phyloP scores from a whole-genome alignment of 2,113 vertebrate genomes.

The Tonatia bakeri region DNA sequence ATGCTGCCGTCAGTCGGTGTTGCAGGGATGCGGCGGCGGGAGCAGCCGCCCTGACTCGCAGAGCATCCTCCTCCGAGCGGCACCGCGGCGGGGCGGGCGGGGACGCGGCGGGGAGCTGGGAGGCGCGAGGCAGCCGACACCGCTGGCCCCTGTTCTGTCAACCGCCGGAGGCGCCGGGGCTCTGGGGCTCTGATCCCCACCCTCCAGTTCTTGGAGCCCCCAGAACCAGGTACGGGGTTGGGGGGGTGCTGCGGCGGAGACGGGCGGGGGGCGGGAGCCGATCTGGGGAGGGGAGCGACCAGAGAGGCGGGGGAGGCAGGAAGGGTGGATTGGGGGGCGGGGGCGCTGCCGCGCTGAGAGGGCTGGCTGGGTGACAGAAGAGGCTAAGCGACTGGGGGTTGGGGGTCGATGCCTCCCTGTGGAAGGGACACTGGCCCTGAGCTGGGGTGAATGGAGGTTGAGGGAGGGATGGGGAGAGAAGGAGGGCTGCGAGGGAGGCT shows the following conservation, averaged over 20 bases:
- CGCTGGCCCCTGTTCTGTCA: conserved; percentile 13
- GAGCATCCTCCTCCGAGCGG: conserved; percentile 67
- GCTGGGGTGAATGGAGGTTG: conserved; percentile 37
- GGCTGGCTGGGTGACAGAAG: conserved; percentile 57
- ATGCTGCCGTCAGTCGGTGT: conserved; percentile 77
- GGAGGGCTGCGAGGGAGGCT: not conserved
- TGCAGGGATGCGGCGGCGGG: conserved; percentile 79
- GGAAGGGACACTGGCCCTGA: conserved; percentile 50
- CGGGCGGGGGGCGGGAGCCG: conserved; percentile 52
- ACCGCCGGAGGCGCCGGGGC: conserved; percentile 31
- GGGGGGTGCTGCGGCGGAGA: conserved; percentile 65
- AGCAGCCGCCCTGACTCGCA: conserved; percentile 75
- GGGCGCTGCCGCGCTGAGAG: conserved; percentile 32
- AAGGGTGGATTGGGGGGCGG: conserved; percentile 40
- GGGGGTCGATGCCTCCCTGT: conserved; percentile 37
- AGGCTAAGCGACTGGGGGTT: not conserved
- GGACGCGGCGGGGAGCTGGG: conserved; percentile 62
- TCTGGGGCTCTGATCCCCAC: conserved; percentile 32
- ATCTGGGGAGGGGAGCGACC: conserved; percentile 34
- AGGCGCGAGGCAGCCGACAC: conserved; percentile 51
- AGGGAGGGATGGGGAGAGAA: conserved; percentile 4
- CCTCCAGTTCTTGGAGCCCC: conserved; percentile 48
- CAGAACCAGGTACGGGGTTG: conserved; percentile 61
- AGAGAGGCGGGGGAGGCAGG: conserved; percentile 37
- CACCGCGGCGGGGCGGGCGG: conserved; percentile 70